A percentile compares a stretch with the other conserved stretches of the same genome.
Conservation (phyloP, 2,888 invertebrate genomes). For the Amphipoea lucens region DNA sequence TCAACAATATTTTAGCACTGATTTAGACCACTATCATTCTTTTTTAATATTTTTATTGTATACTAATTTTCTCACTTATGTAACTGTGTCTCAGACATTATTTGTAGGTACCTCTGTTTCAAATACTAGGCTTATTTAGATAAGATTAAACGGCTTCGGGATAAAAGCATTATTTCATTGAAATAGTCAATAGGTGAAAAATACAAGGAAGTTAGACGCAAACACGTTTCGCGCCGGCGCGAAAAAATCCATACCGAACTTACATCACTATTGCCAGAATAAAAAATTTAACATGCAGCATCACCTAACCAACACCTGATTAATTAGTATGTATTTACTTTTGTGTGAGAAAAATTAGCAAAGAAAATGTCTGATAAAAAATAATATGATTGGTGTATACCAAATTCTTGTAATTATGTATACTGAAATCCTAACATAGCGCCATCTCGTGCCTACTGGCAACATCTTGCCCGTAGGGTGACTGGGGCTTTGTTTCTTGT, state of each 20-base stretch:
- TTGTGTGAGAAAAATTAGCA: not conserved
- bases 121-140: slow-evolving; percentile 11
- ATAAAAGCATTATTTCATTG: slow-evolving; percentile 46
- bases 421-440: not conserved
- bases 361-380: not conserved
- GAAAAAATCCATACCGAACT: slow-evolving; percentile 85
- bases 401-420: not conserved
- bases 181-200: slow-evolving; percentile 37
- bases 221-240: slow-evolving; percentile 88
- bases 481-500: not conserved
- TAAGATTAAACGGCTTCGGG: slow-evolving; percentile 19
- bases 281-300: slow-evolving; percentile 29
- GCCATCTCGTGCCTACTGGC: slow-evolving; percentile 35
- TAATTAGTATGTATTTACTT: not conserved
- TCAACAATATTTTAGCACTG: slow-evolving; percentile 63
- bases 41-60: slow-evolving; percentile 26
- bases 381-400: not conserved
- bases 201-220: slow-evolving; percentile 65
- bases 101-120: slow-evolving; percentile 2
- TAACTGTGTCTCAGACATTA: slow-evolving; percentile 48
- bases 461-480: not conserved
- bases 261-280: slow-evolving; percentile 52
- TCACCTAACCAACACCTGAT: not conserved
- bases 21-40: slow-evolving; percentile 59
- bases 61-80: slow-evolving; percentile 47